phyloP scores from a whole-genome alignment of 2,888 invertebrate species.

The Lepidochrysops patricia region DNA sequence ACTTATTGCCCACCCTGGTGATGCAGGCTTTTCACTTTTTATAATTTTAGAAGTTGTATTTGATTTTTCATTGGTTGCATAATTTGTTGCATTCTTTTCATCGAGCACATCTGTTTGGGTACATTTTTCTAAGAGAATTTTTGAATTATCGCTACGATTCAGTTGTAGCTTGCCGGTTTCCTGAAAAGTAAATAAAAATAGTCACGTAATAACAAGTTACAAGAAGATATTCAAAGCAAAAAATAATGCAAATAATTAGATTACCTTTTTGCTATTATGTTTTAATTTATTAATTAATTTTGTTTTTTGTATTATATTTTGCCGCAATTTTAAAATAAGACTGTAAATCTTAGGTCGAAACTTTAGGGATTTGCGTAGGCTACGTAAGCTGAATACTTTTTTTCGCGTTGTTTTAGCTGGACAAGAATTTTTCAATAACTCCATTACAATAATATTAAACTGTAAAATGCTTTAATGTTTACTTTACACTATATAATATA shows the following conservation, averaged over 20 bases:
- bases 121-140: slow-evolving; percentile 16
- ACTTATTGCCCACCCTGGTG: slow-evolving; percentile 38
- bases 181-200: background rate
- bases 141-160: background rate
- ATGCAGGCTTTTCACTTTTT: slow-evolving; percentile 18
- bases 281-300: slow-evolving; percentile 74
- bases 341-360: slow-evolving; percentile 75
- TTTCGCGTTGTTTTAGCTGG: background rate
- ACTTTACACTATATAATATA: too few species aligned
- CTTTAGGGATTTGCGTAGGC: slow-evolving; percentile 53
- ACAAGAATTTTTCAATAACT: background rate
- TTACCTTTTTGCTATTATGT: slow-evolving; percentile 71
- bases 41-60: slow-evolving; percentile 16
- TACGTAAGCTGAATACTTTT: slow-evolving; percentile 16
- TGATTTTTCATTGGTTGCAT: slow-evolving; percentile 15
- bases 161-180: background rate
- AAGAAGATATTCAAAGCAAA: background rate
- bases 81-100: slow-evolving; percentile 1
- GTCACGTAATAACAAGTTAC: background rate
- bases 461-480: too few species aligned
- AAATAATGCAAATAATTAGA: slow-evolving; percentile 19
- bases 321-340: slow-evolving; percentile 74
- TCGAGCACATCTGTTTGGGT: slow-evolving; percentile 33
- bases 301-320: slow-evolving; percentile 71
- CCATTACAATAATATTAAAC: background rate